A percentile compares a stretch with the other conserved stretches of the same genome.
phyloP scores from a whole-genome alignment of 2,888 invertebrate genomes.

The Lottia scabra region DNA sequence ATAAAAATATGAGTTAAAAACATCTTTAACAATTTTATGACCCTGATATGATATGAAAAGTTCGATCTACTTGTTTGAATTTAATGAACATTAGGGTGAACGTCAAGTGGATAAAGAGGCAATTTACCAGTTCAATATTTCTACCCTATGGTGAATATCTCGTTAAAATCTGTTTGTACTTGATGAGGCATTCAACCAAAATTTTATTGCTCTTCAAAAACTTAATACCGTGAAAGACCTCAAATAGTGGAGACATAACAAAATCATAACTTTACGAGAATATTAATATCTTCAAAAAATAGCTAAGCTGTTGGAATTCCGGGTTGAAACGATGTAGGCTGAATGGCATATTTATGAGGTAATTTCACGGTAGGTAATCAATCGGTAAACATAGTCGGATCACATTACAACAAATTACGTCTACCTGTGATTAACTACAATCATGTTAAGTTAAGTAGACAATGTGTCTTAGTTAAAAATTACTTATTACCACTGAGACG shows the following conservation, averaged over 20 bases:
- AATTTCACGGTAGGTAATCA: neutral
- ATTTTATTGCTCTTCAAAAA: neutral
- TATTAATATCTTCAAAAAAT: neutral
- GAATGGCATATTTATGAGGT: neutral
- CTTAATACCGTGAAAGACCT: neutral
- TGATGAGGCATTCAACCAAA: too few relatives aligned
- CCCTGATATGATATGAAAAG: too few relatives aligned
- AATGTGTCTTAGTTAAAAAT: neutral
- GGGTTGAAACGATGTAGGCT: too few relatives aligned
- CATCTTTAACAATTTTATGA: too few relatives aligned
- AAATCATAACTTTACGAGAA: neutral
- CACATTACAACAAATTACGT: constrained; percentile 1
- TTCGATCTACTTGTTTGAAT: too few relatives aligned
- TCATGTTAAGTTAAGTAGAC: neutral
- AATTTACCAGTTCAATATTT: too few relatives aligned
- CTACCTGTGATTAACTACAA: neutral
- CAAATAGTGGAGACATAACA: neutral
- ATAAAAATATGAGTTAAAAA: too few relatives aligned
- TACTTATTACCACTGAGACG: neutral
- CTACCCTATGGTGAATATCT: too few relatives aligned
- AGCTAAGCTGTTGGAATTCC: too few relatives aligned
- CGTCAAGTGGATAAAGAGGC: too few relatives aligned
- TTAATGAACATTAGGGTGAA: too few relatives aligned
- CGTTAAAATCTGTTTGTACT: too few relatives aligned
- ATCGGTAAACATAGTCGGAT: neutral